These are phyloP conservation scores for Synanceia verrucosa DNA, from an alignment of 2,797 vertebrate genomes.

Conservation along the genomic window DNA sequence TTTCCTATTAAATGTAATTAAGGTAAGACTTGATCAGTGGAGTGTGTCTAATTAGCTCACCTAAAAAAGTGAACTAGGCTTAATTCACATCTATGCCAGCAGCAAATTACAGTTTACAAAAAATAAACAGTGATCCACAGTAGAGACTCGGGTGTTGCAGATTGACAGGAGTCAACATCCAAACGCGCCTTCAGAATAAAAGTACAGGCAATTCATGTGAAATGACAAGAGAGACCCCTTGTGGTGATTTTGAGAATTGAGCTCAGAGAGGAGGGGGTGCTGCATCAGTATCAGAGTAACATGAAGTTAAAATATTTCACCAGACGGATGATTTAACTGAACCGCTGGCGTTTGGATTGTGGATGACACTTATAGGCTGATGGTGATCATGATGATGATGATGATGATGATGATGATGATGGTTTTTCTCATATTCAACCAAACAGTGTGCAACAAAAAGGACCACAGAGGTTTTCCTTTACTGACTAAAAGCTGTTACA, in stretches of 20 bases:
- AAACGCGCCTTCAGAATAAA: conserved; percentile 2
- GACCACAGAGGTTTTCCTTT: background rate
- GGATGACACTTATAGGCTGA: background rate
- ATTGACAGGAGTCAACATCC: conserved; percentile 44
- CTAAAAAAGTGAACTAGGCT: background rate
- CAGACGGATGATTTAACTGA: background rate
- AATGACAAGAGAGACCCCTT: conserved; percentile 80
- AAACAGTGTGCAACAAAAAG: background rate
- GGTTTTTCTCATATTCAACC: conserved; percentile 12
- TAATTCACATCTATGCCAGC: conserved; percentile 19
- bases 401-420: background rate
- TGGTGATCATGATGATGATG: background rate
- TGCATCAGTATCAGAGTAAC: conserved; percentile 38
- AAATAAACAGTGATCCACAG: conserved; percentile 40
- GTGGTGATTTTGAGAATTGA: conserved; percentile 53
- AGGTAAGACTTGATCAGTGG: conserved; percentile 7
- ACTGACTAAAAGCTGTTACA: background rate
- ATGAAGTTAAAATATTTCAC: conserved; percentile 49
- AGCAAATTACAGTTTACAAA: conserved; percentile 32
- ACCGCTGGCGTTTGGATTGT: background rate
- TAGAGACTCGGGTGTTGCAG: conserved; percentile 33
- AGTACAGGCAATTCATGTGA: conserved; percentile 32
- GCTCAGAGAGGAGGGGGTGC: background rate
- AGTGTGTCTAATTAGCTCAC: conserved; percentile 21
- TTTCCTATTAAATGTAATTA: conserved; percentile 33